phyloP scores from a whole-genome alignment of 2,888 invertebrate species.

The Uropetala carovei region DNA sequence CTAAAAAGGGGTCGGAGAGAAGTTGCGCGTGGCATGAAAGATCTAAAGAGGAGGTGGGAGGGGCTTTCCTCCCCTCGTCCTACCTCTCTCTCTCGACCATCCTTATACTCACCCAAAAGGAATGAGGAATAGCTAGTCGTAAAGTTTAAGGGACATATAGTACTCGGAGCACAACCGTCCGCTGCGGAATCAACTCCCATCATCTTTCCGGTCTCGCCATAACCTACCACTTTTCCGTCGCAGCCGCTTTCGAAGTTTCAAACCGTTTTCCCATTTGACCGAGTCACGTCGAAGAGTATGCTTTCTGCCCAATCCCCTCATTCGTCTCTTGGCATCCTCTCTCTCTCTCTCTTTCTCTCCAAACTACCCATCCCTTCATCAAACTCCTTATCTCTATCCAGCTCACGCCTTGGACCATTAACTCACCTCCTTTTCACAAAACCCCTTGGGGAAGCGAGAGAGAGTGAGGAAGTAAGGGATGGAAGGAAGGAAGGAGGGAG shows the following conservation, averaged over 20 bases:
- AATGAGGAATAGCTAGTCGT: background rate
- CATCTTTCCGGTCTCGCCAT: background rate
- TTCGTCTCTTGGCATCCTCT: background rate
- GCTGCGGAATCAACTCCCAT: background rate
- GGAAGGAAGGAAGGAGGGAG: background rate
- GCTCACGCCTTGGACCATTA: slow-evolving; percentile 48
- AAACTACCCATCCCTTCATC: slow-evolving; percentile 14
- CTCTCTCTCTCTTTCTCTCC: background rate
- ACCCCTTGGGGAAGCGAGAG: background rate
- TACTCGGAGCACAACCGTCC: background rate
- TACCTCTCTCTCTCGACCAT: background rate
- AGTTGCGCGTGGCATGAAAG: background rate
- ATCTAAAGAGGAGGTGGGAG: background rate
- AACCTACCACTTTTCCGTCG: background rate
- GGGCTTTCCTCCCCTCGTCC: background rate
- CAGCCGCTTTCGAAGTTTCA: background rate
- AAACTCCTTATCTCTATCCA: slow-evolving; percentile 53
- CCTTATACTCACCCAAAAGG: background rate
- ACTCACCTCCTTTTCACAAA: slow-evolving; percentile 52
- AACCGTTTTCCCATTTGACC: slow-evolving; percentile 34
- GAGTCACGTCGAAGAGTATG: slow-evolving; percentile 7
- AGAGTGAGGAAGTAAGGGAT: background rate
- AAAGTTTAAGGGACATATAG: background rate
- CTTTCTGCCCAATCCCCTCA: background rate
- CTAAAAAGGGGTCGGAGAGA: background rate